A percentile compares a stretch with the other conserved stretches of the same genome.
Evolutionary conservation across 1,140 invertebrate species (phyloP).

Genomic region (Lycorma delicatula): DNA sequence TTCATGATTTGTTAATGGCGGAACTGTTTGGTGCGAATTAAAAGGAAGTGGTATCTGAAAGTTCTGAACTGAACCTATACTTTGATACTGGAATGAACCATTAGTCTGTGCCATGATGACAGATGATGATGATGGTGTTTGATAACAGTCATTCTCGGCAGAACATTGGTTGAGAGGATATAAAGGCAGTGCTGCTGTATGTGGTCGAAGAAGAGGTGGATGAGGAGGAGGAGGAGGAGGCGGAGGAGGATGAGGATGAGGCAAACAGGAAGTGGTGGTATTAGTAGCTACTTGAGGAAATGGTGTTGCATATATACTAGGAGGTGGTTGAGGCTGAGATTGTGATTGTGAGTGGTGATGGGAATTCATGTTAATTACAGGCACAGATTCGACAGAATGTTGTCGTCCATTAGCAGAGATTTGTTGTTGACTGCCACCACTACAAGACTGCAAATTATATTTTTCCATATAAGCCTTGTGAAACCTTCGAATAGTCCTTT

Average conservation of each 20-base stretch:
- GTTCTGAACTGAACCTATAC: too few species aligned
- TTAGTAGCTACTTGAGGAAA: background rate
- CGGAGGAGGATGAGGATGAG: too few species aligned
- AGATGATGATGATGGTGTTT: background rate
- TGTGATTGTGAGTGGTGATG: background rate
- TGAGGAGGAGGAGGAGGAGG: too few species aligned
- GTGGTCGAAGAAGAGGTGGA: too few species aligned
- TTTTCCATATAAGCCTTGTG: slow-evolving; percentile 29
- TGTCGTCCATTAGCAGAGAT: background rate
- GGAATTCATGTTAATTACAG: background rate
- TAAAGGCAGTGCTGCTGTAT: background rate
- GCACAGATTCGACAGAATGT: background rate
- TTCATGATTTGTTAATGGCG: background rate
- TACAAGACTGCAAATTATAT: slow-evolving; percentile 1
- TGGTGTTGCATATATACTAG: background rate
- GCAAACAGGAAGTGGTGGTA: too few species aligned
- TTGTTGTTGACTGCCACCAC: background rate
- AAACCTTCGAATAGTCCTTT: slow-evolving; percentile 34
- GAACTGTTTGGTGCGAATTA: background rate
- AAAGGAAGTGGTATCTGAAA: background rate
- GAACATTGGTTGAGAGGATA: slow-evolving; percentile 4
- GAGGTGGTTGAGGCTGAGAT: background rate
- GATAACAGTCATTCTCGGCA: slow-evolving; percentile 4
- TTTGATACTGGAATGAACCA: slow-evolving; percentile 7
- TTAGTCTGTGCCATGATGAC: slow-evolving; percentile 6